Conservation (phyloP, 1,140 invertebrate genomes). For the Drosophila persimilis region DNA sequence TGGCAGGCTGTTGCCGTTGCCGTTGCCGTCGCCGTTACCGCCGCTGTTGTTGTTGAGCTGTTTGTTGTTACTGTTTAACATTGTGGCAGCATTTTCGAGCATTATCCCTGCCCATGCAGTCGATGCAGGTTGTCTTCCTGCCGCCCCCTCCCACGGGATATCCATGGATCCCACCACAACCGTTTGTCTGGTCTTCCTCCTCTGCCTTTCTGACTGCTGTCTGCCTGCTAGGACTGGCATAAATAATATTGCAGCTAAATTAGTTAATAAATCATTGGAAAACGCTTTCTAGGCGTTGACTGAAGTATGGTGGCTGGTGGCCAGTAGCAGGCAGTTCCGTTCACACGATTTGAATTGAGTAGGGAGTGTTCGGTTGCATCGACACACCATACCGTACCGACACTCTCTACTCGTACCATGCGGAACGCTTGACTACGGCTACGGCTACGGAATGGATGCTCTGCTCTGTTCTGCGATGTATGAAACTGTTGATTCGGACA, state of each 20-base stretch:
- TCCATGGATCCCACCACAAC: not conserved
- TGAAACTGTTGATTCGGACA: conserved; percentile 20
- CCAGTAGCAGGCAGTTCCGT: conserved; percentile 9
- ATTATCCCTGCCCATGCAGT: conserved; percentile 18
- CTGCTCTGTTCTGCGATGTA: not conserved
- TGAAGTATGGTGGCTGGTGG: not conserved
- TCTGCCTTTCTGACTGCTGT: conserved; percentile 8
- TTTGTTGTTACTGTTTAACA: conserved; percentile 36
- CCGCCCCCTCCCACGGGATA: not conserved
- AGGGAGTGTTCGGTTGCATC: not conserved
- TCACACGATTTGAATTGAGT: conserved; percentile 1
- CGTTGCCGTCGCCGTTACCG: not conserved
- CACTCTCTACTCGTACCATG: no score
- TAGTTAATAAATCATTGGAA: conserved; percentile 69
- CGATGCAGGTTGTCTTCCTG: no score
- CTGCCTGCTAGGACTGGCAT: conserved; percentile 17
- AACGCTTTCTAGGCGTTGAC: conserved; percentile 43
- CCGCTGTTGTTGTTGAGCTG: conserved; percentile 13
- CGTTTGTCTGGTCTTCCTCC: conserved; percentile 2
- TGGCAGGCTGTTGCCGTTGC: conserved; percentile 13
- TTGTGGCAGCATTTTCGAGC: conserved; percentile 38
- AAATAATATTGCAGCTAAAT: conserved; percentile 69
- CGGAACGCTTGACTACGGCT: no score
- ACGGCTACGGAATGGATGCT: no score
- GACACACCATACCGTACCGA: no score